A percentile compares a stretch with the other conserved stretches of the same genome.
Conservation (phyloP, 2,797 vertebrate species). For the Taeniopygia guttata region DNA sequence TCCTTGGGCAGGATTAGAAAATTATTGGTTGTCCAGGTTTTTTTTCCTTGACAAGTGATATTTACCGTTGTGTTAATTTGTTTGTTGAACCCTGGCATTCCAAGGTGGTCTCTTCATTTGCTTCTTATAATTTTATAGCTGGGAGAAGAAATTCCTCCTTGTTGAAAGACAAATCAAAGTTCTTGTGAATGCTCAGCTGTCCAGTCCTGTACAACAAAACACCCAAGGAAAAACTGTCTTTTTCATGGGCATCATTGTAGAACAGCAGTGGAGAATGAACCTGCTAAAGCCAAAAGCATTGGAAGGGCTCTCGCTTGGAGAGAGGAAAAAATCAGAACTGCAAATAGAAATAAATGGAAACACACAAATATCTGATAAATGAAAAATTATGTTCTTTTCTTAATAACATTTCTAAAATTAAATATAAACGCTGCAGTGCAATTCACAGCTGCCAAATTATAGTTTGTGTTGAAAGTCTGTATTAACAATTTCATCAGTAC, state of each 20-base stretch:
- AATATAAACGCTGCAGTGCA: neutral
- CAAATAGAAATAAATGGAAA: neutral
- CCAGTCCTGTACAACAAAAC: neutral
- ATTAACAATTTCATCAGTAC: neutral
- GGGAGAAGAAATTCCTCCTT: neutral
- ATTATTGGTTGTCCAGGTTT: neutral
- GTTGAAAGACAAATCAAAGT: neutral
- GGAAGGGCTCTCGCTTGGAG: neutral
- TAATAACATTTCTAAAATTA: neutral
- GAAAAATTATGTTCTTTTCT: fast-evolving
- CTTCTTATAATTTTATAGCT: neutral
- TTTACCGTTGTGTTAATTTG: neutral
- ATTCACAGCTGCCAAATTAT: neutral
- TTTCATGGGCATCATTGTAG: neutral
- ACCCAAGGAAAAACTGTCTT: neutral
- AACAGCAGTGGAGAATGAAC: neutral
- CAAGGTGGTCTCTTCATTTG: neutral
- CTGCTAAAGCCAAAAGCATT: neutral
- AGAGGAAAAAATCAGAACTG: neutral
- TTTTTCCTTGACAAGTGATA: neutral
- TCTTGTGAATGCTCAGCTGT: neutral
- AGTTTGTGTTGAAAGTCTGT: neutral
- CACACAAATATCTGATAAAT: neutral
- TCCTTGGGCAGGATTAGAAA: neutral
- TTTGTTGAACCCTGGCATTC: neutral